Conservation (phyloP, 2,797 vertebrate species). For the Micromesistius poutassou region DNA sequence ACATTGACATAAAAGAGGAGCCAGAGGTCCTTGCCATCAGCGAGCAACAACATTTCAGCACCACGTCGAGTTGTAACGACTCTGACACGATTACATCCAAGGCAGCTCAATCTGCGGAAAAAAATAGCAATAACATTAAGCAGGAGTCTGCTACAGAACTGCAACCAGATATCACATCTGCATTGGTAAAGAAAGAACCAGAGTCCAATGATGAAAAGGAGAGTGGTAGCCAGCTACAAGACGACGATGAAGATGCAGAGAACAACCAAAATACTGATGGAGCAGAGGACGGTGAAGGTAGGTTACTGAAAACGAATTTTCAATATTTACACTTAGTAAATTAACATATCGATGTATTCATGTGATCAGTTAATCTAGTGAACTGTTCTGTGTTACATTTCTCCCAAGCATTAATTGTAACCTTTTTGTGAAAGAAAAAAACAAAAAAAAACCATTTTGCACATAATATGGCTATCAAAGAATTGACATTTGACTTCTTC, state of each 20-base stretch:
- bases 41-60: conserved; percentile 23
- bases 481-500: conserved; percentile 29
- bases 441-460: not conserved
- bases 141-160: conserved; percentile 47
- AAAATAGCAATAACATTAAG: conserved; percentile 44
- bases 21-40: conserved; percentile 48
- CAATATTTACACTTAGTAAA: not conserved
- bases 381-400: not conserved
- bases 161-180: conserved; percentile 23
- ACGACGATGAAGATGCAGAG: conserved; percentile 26
- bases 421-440: not conserved
- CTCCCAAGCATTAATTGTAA: not conserved
- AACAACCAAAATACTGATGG: conserved; percentile 25
- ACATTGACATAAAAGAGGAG: conserved; percentile 64
- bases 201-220: conserved; percentile 50
- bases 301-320: not conserved
- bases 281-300: conserved; percentile 47
- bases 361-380: not conserved
- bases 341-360: not conserved
- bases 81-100: conserved; percentile 30
- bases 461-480: not conserved
- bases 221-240: conserved; percentile 23
- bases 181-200: conserved; percentile 53
- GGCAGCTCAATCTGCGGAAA: conserved; percentile 9
- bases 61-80: conserved; percentile 21